A percentile compares a stretch with the other conserved stretches of the same genome.
Conservation (phyloP, 2,888 invertebrate species). For the Rhaphigaster nebulosa region DNA sequence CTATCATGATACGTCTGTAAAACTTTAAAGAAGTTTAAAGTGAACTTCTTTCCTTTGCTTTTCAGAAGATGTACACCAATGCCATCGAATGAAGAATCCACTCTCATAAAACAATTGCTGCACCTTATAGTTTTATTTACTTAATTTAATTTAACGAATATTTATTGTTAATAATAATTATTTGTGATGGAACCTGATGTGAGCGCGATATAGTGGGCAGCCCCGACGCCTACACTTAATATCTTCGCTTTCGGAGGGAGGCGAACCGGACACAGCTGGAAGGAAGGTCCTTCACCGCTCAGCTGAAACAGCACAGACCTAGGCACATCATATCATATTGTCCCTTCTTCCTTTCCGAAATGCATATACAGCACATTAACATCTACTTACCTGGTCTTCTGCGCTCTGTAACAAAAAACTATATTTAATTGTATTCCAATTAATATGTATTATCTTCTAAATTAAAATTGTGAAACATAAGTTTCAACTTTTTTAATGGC, state of each 20-base stretch:
- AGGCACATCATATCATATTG: background rate
- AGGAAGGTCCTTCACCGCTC: constrained; percentile 71
- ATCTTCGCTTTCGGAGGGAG: constrained; percentile 73
- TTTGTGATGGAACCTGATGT: constrained; percentile 70
- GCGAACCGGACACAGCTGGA: constrained; percentile 72
- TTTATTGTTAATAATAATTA: too few relatives aligned
- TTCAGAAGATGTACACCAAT: too few relatives aligned
- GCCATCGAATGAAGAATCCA: too few relatives aligned
- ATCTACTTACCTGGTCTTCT: constrained; percentile 1
- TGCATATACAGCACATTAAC: background rate
- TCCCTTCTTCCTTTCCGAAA: background rate
- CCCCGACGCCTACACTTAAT: constrained; percentile 72
- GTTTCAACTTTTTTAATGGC: too few relatives aligned
- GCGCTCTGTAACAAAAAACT: background rate
- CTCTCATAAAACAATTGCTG: too few relatives aligned
- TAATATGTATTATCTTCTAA: too few relatives aligned
- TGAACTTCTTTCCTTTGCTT: too few relatives aligned
- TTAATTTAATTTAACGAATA: too few relatives aligned
- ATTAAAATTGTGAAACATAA: too few relatives aligned
- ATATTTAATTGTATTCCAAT: background rate
- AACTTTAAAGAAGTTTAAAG: too few relatives aligned
- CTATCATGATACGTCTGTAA: too few relatives aligned
- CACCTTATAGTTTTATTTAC: too few relatives aligned
- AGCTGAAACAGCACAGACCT: constrained; percentile 74
- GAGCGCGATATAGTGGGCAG: constrained; percentile 74